Evolutionary conservation across 2,113 vertebrate species (phyloP).

Genomic region (Paracanthobrama guichenoti): DNA sequence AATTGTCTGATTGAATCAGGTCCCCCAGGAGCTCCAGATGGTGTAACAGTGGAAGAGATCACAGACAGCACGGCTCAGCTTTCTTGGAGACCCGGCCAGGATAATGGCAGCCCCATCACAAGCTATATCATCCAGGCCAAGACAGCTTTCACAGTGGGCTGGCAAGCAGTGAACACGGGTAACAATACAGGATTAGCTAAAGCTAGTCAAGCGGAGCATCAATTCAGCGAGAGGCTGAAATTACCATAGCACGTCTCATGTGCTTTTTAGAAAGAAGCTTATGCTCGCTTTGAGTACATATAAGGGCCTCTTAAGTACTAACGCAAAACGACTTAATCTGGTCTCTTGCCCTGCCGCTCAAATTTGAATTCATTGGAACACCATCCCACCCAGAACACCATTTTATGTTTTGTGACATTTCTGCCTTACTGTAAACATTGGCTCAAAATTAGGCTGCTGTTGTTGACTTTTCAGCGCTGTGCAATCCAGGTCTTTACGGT

Average conservation of each 20-base stretch:
- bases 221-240: constrained; percentile 24
- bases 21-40: constrained; percentile 85
- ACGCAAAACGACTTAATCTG: constrained; percentile 22
- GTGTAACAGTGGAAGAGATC: constrained; percentile 87
- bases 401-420: constrained; percentile 10
- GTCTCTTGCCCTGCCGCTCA: background rate
- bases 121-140: constrained; percentile 85
- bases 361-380: constrained; percentile 18
- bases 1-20: constrained; percentile 74
- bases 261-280: constrained; percentile 27
- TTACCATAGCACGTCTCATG: constrained; percentile 27
- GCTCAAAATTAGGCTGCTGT: background rate
- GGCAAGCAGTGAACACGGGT: constrained; percentile 91
- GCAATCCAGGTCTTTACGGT: constrained; percentile 34
- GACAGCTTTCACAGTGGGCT: constrained; percentile 91
- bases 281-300: constrained; percentile 18
- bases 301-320: constrained; percentile 18
- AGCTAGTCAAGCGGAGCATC: constrained; percentile 23
- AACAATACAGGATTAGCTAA: constrained; percentile 50
- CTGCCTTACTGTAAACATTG: constrained; percentile 19
- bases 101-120: constrained; percentile 88
- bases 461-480: constrained; percentile 1
- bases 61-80: constrained; percentile 89
- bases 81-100: constrained; percentile 85
- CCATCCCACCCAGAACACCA: background rate